These are phyloP conservation scores for Globicephala melas DNA, from an alignment of 2,113 vertebrate genomes.

Conservation along the genomic window DNA sequence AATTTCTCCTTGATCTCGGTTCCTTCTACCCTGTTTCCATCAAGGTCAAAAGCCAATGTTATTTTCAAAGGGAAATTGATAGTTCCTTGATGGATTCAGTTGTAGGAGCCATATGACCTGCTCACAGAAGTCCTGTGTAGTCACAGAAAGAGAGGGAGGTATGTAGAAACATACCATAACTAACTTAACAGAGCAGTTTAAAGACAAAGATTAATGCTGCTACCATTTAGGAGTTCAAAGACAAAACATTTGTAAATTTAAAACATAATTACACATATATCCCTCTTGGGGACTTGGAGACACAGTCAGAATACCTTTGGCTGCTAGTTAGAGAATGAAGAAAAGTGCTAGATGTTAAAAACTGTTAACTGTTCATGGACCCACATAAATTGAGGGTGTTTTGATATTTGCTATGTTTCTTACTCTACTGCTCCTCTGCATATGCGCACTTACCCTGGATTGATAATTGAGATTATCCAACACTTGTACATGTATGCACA, in stretches of 20 bases:
- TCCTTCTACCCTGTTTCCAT: background rate
- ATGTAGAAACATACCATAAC: background rate
- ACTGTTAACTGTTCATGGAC: background rate
- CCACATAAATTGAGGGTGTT: background rate
- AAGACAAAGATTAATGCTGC: background rate
- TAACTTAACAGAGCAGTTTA: background rate
- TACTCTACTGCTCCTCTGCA: background rate
- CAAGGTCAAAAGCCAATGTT: background rate
- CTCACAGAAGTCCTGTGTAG: background rate
- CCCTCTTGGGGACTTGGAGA: background rate
- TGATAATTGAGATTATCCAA: background rate
- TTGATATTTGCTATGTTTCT: background rate
- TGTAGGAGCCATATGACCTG: background rate
- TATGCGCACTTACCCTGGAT: background rate
- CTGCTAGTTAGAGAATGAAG: background rate
- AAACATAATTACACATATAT: background rate
- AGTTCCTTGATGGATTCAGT: background rate
- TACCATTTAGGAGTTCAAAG: background rate
- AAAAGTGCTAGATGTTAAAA: background rate
- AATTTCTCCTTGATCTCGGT: background rate
- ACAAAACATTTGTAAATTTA: background rate
- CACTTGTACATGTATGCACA: background rate
- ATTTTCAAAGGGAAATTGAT: background rate
- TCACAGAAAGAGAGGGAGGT: background rate
- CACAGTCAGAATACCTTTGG: background rate